These are phyloP conservation scores for Ochropleura leucogaster DNA, from an alignment of 2,888 invertebrate genomes.

Conservation along the genomic window DNA sequence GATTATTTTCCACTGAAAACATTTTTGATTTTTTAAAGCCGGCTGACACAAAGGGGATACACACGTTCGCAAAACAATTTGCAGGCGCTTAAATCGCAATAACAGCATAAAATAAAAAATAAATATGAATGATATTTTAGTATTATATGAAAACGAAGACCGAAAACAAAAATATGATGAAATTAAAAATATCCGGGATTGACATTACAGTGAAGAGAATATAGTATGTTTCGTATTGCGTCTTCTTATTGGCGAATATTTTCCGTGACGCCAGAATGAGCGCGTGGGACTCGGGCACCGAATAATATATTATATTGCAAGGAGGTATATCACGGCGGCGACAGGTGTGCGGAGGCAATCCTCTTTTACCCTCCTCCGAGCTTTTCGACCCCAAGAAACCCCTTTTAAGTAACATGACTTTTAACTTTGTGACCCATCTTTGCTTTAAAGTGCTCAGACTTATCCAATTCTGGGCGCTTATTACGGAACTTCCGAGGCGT, in stretches of 20 bases:
- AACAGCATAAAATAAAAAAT: conserved; percentile 12
- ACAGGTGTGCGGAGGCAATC: conserved; percentile 87
- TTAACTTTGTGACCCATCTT: conserved; percentile 90
- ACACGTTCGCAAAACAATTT: conserved; percentile 1
- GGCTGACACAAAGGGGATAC: background rate
- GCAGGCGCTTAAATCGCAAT: conserved; percentile 4
- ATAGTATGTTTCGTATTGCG: conserved; percentile 47
- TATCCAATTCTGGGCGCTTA: conserved; percentile 80
- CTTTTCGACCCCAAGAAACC: conserved; percentile 86
- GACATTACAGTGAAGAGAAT: conserved; percentile 31
- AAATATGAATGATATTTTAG: background rate
- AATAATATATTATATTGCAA: conserved; percentile 76
- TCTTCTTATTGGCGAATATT: conserved; percentile 59
- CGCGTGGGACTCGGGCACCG: conserved; percentile 54
- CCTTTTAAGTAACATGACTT: conserved; percentile 90
- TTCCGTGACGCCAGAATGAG: conserved; percentile 55
- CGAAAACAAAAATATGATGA: conserved; percentile 1
- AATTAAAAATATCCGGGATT: conserved; percentile 18
- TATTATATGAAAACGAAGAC: conserved; percentile 1
- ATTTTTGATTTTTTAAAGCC: conserved; percentile 9
- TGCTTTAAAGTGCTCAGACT: conserved; percentile 86
- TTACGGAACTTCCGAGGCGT: conserved; percentile 70
- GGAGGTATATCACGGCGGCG: conserved; percentile 77
- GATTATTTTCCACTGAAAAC: background rate
- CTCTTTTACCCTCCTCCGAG: conserved; percentile 83